Evolutionary conservation across 2,113 vertebrate genomes (phyloP).

Genomic region (Myxocyprinus asiaticus): DNA sequence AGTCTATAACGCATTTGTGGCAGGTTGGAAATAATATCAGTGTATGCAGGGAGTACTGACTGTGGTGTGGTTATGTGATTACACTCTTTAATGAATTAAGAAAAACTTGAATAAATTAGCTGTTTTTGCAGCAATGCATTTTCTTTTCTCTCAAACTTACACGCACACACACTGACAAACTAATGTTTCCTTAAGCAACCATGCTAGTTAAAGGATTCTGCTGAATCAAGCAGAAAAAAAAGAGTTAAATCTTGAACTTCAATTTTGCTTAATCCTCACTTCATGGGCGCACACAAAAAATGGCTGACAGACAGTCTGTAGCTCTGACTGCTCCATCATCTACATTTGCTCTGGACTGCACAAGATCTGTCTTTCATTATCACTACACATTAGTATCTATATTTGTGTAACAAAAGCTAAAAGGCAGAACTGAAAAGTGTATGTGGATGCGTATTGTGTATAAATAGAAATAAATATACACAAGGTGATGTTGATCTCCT

Average conservation of each 20-base stretch:
- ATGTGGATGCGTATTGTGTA: not conserved
- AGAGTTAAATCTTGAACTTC: too few species aligned
- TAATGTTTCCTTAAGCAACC: too few species aligned
- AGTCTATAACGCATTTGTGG: not conserved
- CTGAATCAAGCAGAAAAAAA: too few species aligned
- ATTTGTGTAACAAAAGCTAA: not conserved
- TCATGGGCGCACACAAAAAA: too few species aligned
- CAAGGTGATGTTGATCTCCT: not conserved
- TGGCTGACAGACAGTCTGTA: too few species aligned
- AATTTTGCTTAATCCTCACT: too few species aligned
- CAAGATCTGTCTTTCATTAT: not conserved
- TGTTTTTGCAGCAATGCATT: not conserved
- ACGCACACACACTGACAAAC: too few species aligned
- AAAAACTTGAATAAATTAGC: not conserved
- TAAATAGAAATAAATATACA: not conserved
- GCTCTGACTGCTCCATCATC: too few species aligned
- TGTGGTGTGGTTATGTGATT: not conserved
- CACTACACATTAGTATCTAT: not conserved
- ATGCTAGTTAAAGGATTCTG: too few species aligned
- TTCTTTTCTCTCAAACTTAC: not conserved
- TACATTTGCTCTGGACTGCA: not conserved
- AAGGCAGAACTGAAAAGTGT: too few species aligned
- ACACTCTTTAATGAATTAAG: not conserved
- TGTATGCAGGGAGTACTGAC: not conserved
- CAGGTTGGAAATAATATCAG: too few species aligned